Evolutionary conservation across 1,140 invertebrate species (phyloP).

Genomic region (Olivierus martensii): DNA sequence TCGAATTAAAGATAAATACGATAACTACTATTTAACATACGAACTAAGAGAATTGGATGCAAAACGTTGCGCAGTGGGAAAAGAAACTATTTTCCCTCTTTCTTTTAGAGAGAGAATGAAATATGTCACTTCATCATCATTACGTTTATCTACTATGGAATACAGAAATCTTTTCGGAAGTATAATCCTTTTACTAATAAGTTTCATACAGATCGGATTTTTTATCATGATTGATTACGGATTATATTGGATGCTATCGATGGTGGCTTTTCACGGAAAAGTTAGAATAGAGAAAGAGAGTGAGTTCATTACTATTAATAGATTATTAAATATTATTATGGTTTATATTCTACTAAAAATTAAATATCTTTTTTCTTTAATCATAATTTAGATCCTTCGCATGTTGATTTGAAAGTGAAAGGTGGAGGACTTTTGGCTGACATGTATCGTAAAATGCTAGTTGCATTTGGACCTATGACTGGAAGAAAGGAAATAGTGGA

Average conservation of each 20-base stretch:
- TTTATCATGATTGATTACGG: constrained; percentile 28
- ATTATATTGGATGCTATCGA: constrained; percentile 25
- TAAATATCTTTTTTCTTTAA: neutral
- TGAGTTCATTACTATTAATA: neutral
- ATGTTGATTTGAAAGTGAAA: neutral
- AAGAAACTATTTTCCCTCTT: constrained; percentile 27
- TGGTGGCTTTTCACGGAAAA: constrained; percentile 24
- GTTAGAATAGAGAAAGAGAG: constrained; percentile 20
- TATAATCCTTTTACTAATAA: constrained; percentile 21
- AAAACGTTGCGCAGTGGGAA: constrained; percentile 19
- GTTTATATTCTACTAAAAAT: neutral
- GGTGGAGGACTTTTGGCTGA: neutral
- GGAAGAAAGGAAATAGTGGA: too few relatives aligned
- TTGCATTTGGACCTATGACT: too few relatives aligned
- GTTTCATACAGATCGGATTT: constrained; percentile 27
- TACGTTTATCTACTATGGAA: constrained; percentile 16
- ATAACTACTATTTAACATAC: constrained; percentile 24
- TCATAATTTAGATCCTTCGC: neutral
- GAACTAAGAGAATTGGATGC: constrained; percentile 25
- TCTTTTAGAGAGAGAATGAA: constrained; percentile 1
- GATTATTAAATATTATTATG: neutral
- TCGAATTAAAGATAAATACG: constrained; percentile 24
- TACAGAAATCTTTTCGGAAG: constrained; percentile 21
- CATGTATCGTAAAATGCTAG: too few relatives aligned
- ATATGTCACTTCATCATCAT: constrained; percentile 18